Base-by-base conservation (phyloP, 2,888 invertebrate species). In the Caenorhabditis plicata region DNA sequence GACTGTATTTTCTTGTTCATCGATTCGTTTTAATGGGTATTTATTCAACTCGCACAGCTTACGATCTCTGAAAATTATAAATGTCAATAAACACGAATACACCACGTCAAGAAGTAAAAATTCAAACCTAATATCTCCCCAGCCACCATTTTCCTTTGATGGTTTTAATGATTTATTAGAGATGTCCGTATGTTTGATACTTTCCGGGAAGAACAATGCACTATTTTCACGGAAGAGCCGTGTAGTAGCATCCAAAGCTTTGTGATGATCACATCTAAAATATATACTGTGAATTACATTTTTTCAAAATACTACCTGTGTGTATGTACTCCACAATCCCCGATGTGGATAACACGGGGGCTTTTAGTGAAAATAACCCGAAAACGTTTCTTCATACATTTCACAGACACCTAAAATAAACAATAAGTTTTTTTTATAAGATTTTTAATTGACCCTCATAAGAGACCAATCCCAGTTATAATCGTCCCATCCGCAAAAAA, bases 391-490 rank as follows among this genome's bases (percentile, higher is more conserved):
- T 71, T 68, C 27, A 81, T 51, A 47, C 81, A 81, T 38, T 77
- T 71, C 23, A 77, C 67, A 32, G 74, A 78, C 11, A 81, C 50
- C 20, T 62, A 19, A 43, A 31, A 29, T 22, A 27, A 19, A 20
- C 15, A 40, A 20, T 27, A 25, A 5, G 17, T 19, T 5, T 11
- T 22, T 19, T 11, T 31, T 9, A 15, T 27, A 1, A 27, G 29
- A 32, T 43, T 7, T 22, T 67, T n/a, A n/a, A n/a, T n/a, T n/a
- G n/a, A n/a, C n/a, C n/a, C n/a, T 63, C 63, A 80, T 71, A 39
- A 98, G 83, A 0, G 94, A 93, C 90, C 96, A 98, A 80, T 98
- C 96, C 96, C 96, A 98, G 82, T 98, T 98, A 83, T 98, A 98
- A 81, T 98, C 98, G 81, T 98, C 98, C 83, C 92, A 95, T 2